Evolutionary conservation across 2,113 vertebrate species (phyloP).

Genomic region (Poeciliopsis turrubarensis): DNA sequence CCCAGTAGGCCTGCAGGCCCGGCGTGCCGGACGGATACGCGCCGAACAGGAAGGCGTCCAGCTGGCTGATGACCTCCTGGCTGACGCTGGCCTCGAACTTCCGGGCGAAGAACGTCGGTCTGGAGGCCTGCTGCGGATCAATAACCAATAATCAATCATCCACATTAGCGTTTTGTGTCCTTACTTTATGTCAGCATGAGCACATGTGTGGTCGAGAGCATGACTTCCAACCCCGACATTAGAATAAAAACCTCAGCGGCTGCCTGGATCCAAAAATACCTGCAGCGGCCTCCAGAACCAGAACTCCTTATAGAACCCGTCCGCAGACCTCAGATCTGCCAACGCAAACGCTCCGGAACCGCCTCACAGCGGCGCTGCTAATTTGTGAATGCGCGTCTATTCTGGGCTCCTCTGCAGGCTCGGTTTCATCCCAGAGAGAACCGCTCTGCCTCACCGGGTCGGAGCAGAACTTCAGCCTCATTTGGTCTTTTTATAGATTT

Average conservation of each 20-base stretch:
- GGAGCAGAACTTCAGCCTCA: no score
- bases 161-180: background rate
- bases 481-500: no score
- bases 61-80: constrained; percentile 92
- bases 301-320: constrained; percentile 42
- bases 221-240: constrained; percentile 56
- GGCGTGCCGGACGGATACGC: constrained; percentile 76
- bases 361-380: constrained; percentile 38
- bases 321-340: constrained; percentile 50
- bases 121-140: constrained; percentile 86
- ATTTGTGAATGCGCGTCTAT: constrained; percentile 65
- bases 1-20: constrained; percentile 93
- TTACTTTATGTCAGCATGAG: no score
- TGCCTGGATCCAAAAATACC: constrained; percentile 66
- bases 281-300: constrained; percentile 58
- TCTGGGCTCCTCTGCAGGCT: constrained; percentile 27
- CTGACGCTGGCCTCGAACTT: constrained; percentile 97
- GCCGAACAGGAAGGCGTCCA: constrained; percentile 92
- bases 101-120: constrained; percentile 96
- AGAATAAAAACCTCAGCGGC: constrained; percentile 61
- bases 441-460: no score
- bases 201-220: constrained; percentile 8
- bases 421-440: background rate
- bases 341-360: constrained; percentile 2
- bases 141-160: background rate